Conservation (phyloP, 1,140 invertebrate species). For the Drosophila rhopaloa region DNA sequence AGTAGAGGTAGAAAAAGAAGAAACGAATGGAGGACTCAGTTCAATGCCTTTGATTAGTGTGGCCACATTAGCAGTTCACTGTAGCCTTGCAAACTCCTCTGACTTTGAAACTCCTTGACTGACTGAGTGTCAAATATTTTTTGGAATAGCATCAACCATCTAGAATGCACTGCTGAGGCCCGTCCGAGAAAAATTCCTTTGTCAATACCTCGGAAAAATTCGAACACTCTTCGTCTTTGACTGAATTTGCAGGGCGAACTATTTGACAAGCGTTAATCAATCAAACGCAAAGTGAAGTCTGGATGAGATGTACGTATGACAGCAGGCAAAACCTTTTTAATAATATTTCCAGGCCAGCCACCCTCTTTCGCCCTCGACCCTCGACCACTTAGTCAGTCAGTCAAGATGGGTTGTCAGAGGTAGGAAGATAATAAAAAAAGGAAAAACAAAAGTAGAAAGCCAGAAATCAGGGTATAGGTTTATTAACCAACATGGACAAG, state of each 20-base stretch:
- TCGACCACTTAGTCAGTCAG: constrained; percentile 16
- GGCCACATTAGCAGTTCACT: constrained; percentile 46
- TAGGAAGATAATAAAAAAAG: constrained; percentile 42
- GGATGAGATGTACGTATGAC: constrained; percentile 61
- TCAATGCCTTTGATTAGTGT: constrained; percentile 61
- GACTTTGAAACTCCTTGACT: constrained; percentile 15
- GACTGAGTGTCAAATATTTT: constrained; percentile 55
- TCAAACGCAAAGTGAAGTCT: constrained; percentile 55
- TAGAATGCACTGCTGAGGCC: constrained; percentile 56
- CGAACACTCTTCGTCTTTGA: constrained; percentile 8
- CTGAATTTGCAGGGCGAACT: constrained; percentile 50
- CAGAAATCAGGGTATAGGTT: constrained; percentile 1
- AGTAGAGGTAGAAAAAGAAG: neutral
- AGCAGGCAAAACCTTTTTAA: constrained; percentile 74
- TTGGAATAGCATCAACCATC: constrained; percentile 61
- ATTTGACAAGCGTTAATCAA: constrained; percentile 77
- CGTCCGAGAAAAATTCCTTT: constrained; percentile 46
- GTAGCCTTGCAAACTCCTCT: neutral
- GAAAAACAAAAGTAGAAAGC: constrained; percentile 48
- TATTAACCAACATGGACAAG: neutral
- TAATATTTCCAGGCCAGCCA: constrained; percentile 58
- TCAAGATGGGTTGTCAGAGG: constrained; percentile 57
- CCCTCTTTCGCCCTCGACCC: constrained; percentile 18
- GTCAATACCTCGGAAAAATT: constrained; percentile 56
- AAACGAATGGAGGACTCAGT: constrained; percentile 7